These are phyloP conservation scores for Drosophila kanapiae DNA, from an alignment of 1,140 invertebrate genomes.

Conservation along the genomic window DNA sequence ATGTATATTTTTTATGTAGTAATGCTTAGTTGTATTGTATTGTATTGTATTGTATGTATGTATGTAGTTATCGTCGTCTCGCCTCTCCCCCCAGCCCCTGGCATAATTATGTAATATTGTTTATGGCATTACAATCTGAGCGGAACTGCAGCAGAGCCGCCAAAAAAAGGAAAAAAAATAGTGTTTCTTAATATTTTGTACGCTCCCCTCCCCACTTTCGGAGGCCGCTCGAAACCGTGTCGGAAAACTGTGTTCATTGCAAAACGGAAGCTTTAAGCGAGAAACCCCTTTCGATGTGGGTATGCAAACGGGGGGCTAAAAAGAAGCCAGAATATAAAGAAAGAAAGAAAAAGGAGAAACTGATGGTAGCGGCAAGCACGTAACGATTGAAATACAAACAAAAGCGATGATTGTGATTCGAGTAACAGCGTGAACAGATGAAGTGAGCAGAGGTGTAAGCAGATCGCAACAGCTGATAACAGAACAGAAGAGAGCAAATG, in stretches of 20 bases:
- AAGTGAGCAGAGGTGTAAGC: constrained; percentile 27
- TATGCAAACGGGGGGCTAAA: neutral
- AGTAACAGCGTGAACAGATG: constrained; percentile 47
- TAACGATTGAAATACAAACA: constrained; percentile 38
- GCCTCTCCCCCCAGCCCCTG: constrained; percentile 7
- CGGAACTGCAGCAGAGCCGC: constrained; percentile 32
- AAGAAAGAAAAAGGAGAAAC: constrained; percentile 16
- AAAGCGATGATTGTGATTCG: constrained; percentile 81
- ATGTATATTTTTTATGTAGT: constrained; percentile 45
- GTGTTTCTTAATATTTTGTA: neutral
- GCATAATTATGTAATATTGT: constrained; percentile 51
- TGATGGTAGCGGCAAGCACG: constrained; percentile 4
- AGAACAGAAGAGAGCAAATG: constrained; percentile 12
- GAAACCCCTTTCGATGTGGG: neutral
- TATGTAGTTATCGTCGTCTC: constrained; percentile 33
- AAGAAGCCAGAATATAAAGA: too few relatives aligned
- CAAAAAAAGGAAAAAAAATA: neutral
- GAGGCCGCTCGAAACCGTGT: neutral
- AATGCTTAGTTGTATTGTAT: constrained; percentile 44
- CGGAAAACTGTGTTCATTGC: constrained; percentile 3
- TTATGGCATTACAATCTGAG: constrained; percentile 34
- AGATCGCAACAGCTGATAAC: constrained; percentile 30
- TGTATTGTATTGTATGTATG: constrained; percentile 20
- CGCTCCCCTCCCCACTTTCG: neutral
- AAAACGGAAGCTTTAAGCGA: constrained; percentile 6